Conservation (phyloP, 2,888 invertebrate genomes). For the Mythimna loreyi region DNA sequence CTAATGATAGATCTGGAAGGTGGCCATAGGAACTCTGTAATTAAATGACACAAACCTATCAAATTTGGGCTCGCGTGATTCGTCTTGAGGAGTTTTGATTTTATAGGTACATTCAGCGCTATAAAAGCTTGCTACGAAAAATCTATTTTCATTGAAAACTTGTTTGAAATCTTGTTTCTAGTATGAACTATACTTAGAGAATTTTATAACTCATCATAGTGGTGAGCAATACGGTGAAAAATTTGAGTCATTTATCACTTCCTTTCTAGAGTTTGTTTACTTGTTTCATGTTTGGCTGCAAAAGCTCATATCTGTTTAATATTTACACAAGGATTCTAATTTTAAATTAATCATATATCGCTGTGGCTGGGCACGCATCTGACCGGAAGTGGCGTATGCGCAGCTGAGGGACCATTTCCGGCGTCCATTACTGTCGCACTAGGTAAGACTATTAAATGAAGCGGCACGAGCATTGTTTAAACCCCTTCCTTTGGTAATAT, state of each 20-base stretch:
- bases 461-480: slow-evolving; percentile 83
- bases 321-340: slow-evolving; percentile 74
- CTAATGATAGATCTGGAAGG: too few species aligned
- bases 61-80: too few species aligned
- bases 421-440: slow-evolving; percentile 78
- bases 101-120: too few species aligned
- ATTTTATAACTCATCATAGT: neutral
- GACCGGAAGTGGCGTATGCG: slow-evolving; percentile 84
- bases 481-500: slow-evolving; percentile 76
- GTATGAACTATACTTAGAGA: neutral
- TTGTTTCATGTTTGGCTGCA: slow-evolving; percentile 31
- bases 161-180: too few species aligned
- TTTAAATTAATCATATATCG: slow-evolving; percentile 78
- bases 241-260: slow-evolving; percentile 29
- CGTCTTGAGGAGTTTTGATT: too few species aligned
- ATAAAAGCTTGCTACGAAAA: too few species aligned
- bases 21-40: too few species aligned
- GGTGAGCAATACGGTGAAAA: slow-evolving; percentile 3
- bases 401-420: slow-evolving; percentile 81
- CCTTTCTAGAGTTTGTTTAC: slow-evolving; percentile 50
- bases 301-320: slow-evolving; percentile 61
- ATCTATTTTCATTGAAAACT: too few species aligned
- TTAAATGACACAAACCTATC: too few species aligned
- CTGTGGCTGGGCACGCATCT: slow-evolving; percentile 78
- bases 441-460: slow-evolving; percentile 82